Percentiles rank a stretch among this genome's conserved stretches.
phyloP scores from a whole-genome alignment of 1,140 invertebrate genomes.

The Drosophila takahashii region DNA sequence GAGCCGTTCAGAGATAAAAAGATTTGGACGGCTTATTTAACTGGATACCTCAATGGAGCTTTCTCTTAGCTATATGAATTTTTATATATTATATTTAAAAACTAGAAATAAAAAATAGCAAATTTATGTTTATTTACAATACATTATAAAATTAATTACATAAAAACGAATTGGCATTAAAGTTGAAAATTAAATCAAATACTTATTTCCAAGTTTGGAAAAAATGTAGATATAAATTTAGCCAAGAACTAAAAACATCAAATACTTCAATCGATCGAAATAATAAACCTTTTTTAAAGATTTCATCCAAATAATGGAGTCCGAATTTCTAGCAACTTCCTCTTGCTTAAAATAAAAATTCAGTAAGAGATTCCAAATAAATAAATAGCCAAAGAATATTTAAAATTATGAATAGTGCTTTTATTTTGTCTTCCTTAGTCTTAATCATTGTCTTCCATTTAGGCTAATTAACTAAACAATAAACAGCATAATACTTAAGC shows the following conservation, averaged over 20 bases:
- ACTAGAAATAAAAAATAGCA: not conserved
- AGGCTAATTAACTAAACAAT: constrained; percentile 68
- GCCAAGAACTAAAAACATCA: too few relatives aligned
- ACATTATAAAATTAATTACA: too few relatives aligned
- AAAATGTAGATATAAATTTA: too few relatives aligned
- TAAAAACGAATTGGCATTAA: too few relatives aligned
- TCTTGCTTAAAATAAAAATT: too few relatives aligned
- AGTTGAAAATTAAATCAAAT: too few relatives aligned
- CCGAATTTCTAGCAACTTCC: too few relatives aligned
- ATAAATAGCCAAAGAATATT: not conserved
- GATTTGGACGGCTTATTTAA: constrained; percentile 10
- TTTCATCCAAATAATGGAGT: too few relatives aligned
- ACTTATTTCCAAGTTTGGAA: too few relatives aligned
- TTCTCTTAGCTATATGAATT: not conserved
- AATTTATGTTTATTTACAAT: not conserved
- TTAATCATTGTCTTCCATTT: constrained; percentile 70
- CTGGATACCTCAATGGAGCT: not conserved
- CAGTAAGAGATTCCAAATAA: not conserved
- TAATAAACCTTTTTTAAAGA: too few relatives aligned
- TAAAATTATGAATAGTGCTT: constrained; percentile 12
- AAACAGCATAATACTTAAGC: constrained; percentile 69
- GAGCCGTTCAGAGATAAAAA: constrained; percentile 10
- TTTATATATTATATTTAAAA: not conserved
- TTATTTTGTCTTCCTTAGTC: constrained; percentile 38
- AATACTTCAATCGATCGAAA: too few relatives aligned